Conservation (phyloP, 2,113 vertebrate genomes). For the Chiloscyllium plagiosum region DNA sequence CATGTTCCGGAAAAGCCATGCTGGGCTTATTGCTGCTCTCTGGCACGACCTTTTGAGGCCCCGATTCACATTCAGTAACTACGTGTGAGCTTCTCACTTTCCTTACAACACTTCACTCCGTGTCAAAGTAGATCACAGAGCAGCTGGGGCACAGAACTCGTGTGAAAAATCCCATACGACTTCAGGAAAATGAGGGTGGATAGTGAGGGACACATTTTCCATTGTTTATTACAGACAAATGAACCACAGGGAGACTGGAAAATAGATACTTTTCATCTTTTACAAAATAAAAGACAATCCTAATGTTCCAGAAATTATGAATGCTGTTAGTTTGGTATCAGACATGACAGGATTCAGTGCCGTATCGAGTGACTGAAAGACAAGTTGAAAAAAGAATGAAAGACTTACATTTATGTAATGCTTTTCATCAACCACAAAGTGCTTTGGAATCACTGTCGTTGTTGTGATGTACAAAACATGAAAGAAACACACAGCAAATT, state of each 20-base stretch:
- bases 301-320: not conserved
- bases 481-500: not conserved
- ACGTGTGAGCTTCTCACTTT: not conserved
- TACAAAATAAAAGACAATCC: not conserved
- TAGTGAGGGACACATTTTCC: not conserved
- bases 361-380: not conserved
- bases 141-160: not conserved
- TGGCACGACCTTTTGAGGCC: not conserved
- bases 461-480: not conserved
- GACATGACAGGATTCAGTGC: not conserved
- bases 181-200: not conserved
- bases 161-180: not conserved
- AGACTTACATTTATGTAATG: not conserved
- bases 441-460: not conserved
- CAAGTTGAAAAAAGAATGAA: not conserved
- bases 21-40: not conserved
- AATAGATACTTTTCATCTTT: not conserved
- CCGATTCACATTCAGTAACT: not conserved
- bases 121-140: not conserved
- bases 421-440: not conserved
- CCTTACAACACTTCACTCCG: not conserved
- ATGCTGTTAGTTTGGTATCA: not conserved
- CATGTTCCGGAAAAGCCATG: not conserved
- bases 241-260: not conserved
- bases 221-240: not conserved